Conservation (phyloP, 1,140 invertebrate genomes). For the Pseudomyrmex concolor region DNA sequence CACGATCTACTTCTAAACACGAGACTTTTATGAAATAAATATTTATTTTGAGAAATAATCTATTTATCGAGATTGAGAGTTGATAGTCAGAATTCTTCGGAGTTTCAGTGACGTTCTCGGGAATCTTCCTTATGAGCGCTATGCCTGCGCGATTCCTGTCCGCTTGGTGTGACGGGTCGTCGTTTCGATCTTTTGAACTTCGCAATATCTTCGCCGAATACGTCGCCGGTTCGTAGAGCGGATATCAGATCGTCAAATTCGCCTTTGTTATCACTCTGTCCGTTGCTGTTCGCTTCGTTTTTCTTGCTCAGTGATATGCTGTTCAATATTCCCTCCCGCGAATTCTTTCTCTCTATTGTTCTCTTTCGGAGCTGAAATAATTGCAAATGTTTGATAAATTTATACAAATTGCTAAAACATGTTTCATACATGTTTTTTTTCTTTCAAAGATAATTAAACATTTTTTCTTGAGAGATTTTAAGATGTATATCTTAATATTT, state of each 20-base stretch:
- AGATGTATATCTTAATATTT: background rate
- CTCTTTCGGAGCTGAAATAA: constrained; percentile 90
- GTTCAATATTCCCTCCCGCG: constrained; percentile 89
- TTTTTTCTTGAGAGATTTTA: too few relatives aligned
- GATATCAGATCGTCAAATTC: constrained; percentile 99
- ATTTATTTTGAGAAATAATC: background rate
- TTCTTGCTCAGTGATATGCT: constrained; percentile 85
- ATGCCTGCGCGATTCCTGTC: constrained; percentile 86
- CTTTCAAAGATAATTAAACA: too few relatives aligned
- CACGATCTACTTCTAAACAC: constrained; percentile 12
- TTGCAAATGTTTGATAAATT: too few relatives aligned
- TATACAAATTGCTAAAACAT: too few relatives aligned
- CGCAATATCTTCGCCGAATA: constrained; percentile 98
- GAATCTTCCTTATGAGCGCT: constrained; percentile 89
- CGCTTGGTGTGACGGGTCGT: constrained; percentile 86
- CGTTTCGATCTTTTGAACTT: constrained; percentile 94
- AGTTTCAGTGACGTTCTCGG: constrained; percentile 86
- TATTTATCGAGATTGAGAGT: background rate
- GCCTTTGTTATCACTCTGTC: constrained; percentile 89
- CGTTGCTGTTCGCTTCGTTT: constrained; percentile 85
- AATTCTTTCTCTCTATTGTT: constrained; percentile 94
- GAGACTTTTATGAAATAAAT: constrained; percentile 14
- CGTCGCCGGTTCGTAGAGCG: constrained; percentile 97
- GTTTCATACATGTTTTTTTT: too few relatives aligned
- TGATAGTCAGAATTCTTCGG: background rate